Percentiles rank a stretch among this genome's conserved stretches.
Conservation (phyloP, 2,797 vertebrate genomes). For the Lateolabrax maculatus region DNA sequence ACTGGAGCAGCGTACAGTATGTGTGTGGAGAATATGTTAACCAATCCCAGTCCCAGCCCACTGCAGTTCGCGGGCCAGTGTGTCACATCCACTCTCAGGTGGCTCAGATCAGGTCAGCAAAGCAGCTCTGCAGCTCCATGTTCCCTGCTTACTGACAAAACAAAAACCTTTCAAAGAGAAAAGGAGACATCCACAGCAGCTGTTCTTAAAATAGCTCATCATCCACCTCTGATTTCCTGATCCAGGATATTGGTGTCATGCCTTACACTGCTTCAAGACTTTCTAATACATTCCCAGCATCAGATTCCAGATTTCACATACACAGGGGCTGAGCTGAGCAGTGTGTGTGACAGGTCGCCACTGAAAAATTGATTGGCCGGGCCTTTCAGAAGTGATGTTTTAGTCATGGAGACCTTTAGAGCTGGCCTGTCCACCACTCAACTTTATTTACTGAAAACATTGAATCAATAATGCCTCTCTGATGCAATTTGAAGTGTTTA, state of each 20-base stretch:
- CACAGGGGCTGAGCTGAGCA: not conserved
- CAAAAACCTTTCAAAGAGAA: not conserved
- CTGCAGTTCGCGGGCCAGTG: not conserved
- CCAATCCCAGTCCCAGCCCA: not conserved
- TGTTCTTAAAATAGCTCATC: constrained; percentile 10
- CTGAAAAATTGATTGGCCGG: not conserved
- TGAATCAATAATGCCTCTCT: constrained; percentile 7
- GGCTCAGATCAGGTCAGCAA: constrained; percentile 4
- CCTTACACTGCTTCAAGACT: not conserved
- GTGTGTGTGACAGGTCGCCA: not conserved
- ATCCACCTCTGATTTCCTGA: constrained; percentile 8
- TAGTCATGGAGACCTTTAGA: constrained; percentile 25
- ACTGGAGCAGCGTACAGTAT: constrained; percentile 16
- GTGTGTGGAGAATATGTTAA: not conserved
- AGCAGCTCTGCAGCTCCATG: constrained; percentile 3
- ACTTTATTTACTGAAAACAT: constrained; percentile 20
- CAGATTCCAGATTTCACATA: not conserved
- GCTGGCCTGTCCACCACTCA: not conserved
- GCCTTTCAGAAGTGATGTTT: constrained; percentile 19
- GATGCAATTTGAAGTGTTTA: too few relatives aligned
- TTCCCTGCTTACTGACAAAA: not conserved
- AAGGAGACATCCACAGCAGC: not conserved
- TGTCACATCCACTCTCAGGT: constrained; percentile 8
- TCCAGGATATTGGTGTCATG: constrained; percentile 8
- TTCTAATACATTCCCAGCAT: not conserved